phyloP scores from a whole-genome alignment of 2,797 vertebrate genomes.

The Xenentodon cancila region DNA sequence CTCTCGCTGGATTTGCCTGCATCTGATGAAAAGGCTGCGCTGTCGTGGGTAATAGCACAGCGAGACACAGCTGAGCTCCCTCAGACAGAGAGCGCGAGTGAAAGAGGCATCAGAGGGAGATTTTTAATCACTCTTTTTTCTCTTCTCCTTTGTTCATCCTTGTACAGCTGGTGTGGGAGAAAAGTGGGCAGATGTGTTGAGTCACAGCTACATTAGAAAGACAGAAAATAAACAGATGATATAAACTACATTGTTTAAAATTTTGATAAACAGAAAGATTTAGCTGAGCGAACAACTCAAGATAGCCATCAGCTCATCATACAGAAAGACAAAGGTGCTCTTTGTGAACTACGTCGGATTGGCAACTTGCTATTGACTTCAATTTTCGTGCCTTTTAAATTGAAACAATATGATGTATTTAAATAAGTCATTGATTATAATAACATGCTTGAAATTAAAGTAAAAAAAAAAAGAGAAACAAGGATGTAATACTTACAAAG shows the following conservation, averaged over 20 bases:
- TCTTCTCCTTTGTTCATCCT: constrained; percentile 22
- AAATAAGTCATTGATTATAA: neutral
- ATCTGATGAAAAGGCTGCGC: constrained; percentile 60
- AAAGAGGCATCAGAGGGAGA: constrained; percentile 18
- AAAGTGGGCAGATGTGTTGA: constrained; percentile 31
- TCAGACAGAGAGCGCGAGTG: constrained; percentile 9
- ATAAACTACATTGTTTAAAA: constrained; percentile 10
- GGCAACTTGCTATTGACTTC: too few relatives aligned
- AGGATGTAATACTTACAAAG: neutral
- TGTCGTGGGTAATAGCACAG: constrained; percentile 26
- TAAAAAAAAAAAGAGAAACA: too few relatives aligned
- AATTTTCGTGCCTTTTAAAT: too few relatives aligned
- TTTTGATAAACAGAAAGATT: neutral
- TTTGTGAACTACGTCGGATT: too few relatives aligned
- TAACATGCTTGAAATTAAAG: neutral
- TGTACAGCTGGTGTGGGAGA: constrained; percentile 35
- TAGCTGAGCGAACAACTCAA: neutral
- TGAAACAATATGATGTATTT: too few relatives aligned
- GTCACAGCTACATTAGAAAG: constrained; percentile 24
- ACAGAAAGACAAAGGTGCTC: neutral
- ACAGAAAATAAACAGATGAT: neutral
- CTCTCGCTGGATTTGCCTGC: constrained; percentile 36
- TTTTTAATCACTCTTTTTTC: constrained; percentile 49
- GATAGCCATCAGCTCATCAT: neutral
- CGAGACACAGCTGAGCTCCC: constrained; percentile 39